A percentile compares a stretch with the other conserved stretches of the same genome.
These are phyloP conservation scores for Siniperca scherzeri DNA, from an alignment of 2,797 vertebrate species.

Conservation along the genomic window DNA sequence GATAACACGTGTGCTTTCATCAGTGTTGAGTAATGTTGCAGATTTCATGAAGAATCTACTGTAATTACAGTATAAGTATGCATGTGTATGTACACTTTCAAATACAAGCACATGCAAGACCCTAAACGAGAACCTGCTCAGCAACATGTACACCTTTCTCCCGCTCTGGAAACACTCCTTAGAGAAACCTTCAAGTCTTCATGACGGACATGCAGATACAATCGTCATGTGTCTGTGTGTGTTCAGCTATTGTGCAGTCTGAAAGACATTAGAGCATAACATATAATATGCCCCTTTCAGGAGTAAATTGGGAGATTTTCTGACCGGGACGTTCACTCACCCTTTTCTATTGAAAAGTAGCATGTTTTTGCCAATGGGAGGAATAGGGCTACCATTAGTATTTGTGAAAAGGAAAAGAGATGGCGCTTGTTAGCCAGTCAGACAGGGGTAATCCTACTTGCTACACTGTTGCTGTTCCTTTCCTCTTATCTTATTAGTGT, in stretches of 20 bases:
- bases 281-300: slow-evolving; percentile 57
- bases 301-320: slow-evolving; percentile 65
- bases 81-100: slow-evolving; percentile 15
- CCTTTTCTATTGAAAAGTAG: slow-evolving; percentile 55
- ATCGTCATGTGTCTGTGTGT: slow-evolving; percentile 42
- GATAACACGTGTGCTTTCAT: slow-evolving; percentile 62
- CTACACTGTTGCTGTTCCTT: slow-evolving; percentile 67
- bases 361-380: slow-evolving; percentile 53
- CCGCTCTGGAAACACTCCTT: slow-evolving; percentile 30
- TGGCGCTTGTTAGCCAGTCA: slow-evolving; percentile 71
- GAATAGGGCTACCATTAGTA: slow-evolving; percentile 67
- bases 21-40: slow-evolving; percentile 36
- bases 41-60: slow-evolving; percentile 32
- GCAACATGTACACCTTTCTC: slow-evolving; percentile 42
- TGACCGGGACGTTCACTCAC: slow-evolving; percentile 44
- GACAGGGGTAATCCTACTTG: slow-evolving; percentile 68
- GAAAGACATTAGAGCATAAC: slow-evolving; percentile 45
- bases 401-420: slow-evolving; percentile 69
- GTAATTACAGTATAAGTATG: slow-evolving; percentile 28
- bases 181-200: slow-evolving; percentile 20
- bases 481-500: slow-evolving; percentile 80
- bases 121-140: slow-evolving; percentile 40
- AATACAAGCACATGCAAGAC: slow-evolving; percentile 1
- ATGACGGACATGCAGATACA: slow-evolving; percentile 38
- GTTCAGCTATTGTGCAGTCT: slow-evolving; percentile 42